Evolutionary conservation across 2,797 vertebrate genomes (phyloP).

Genomic region (Gambelia wislizenii): DNA sequence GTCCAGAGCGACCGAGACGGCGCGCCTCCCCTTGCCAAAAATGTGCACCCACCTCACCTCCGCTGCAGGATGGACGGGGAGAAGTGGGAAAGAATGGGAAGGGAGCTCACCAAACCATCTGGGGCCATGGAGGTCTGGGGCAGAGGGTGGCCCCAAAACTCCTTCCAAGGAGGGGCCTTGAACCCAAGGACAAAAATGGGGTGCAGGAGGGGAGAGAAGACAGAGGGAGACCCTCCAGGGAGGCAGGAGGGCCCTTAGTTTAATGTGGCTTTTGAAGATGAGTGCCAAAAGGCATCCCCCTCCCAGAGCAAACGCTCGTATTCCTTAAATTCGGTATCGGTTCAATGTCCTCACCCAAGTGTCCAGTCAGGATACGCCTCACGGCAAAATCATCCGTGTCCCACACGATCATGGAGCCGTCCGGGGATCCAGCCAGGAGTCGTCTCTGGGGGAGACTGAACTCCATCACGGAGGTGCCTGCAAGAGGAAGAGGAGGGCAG

Average conservation of each 20-base stretch:
- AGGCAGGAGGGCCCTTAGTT: not conserved
- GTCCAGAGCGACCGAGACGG: conserved; percentile 82
- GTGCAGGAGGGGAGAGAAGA: not conserved
- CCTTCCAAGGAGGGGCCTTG: no score
- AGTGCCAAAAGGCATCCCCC: not conserved
- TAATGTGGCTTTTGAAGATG: not conserved
- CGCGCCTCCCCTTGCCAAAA: conserved; percentile 69
- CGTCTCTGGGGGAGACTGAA: conserved; percentile 72
- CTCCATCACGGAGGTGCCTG: conserved; percentile 80
- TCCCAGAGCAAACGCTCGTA: no score
- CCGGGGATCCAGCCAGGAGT: conserved; percentile 81
- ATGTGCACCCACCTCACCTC: conserved; percentile 77
- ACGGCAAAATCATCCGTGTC: conserved; percentile 75
- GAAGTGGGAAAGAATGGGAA: not conserved
- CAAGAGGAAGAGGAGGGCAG: no score
- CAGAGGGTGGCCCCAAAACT: no score
- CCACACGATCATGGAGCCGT: conserved; percentile 80
- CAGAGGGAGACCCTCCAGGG: not conserved
- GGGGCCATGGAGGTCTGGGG: no score
- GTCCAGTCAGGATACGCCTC: conserved; percentile 78
- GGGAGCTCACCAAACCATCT: no score
- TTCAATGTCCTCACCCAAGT: conserved; percentile 75
- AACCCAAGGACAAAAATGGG: no score
- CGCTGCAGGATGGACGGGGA: conserved; percentile 57
- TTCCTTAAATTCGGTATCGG: no score